Evolutionary conservation across 1,140 invertebrate species (phyloP).

Genomic region (Drosophila rhopaloa): DNA sequence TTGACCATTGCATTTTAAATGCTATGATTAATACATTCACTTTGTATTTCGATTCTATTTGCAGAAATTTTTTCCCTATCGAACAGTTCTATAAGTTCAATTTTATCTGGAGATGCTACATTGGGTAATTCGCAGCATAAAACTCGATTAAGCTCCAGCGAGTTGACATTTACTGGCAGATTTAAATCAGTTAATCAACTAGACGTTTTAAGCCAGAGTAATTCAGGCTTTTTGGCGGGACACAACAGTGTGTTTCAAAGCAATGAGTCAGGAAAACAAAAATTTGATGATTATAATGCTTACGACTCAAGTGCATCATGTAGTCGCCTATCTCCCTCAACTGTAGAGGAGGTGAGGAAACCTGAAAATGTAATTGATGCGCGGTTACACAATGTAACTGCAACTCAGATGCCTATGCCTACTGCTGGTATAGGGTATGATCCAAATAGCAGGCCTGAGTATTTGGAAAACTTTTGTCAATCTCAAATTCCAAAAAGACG

Average conservation of each 20-base stretch:
- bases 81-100: conserved; percentile 81
- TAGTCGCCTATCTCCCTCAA: conserved; percentile 58
- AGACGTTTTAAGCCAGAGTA: conserved; percentile 19
- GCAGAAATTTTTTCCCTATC: conserved; percentile 76
- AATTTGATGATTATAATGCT: conserved; percentile 39
- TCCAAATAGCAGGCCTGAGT: conserved; percentile 9
- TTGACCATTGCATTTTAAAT: neutral
- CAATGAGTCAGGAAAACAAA: conserved; percentile 31
- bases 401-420: neutral
- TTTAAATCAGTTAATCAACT: conserved; percentile 54
- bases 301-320: conserved; percentile 66
- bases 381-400: neutral
- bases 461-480: conserved; percentile 10
- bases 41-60: neutral
- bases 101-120: conserved; percentile 62
- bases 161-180: conserved; percentile 78
- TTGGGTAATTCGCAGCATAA: conserved; percentile 41
- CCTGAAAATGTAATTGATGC: conserved; percentile 23
- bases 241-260: conserved; percentile 11
- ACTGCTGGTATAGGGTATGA: neutral
- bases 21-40: neutral
- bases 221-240: conserved; percentile 1
- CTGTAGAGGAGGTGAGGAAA: conserved; percentile 35
- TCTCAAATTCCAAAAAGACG: conserved; percentile 85
- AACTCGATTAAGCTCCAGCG: conserved; percentile 31